A percentile compares a stretch with the other conserved stretches of the same genome.
Conservation (phyloP, 2,113 vertebrate species). For the Oncorhynchus masou region DNA sequence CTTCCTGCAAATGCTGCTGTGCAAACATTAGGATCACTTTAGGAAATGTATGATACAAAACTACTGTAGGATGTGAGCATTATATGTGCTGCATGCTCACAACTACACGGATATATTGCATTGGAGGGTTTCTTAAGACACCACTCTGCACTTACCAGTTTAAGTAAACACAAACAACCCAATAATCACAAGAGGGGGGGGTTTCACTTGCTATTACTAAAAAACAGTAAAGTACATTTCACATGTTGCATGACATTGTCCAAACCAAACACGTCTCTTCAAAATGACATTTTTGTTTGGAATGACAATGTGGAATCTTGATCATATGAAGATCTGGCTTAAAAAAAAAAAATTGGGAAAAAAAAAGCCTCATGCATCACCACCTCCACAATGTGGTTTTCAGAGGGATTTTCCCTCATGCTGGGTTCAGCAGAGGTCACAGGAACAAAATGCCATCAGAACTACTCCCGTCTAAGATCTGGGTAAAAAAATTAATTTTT, state of each 20-base stretch:
- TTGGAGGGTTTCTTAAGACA: background rate
- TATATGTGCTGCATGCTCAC: background rate
- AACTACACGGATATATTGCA: background rate
- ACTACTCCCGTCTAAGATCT: background rate
- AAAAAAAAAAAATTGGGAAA: background rate
- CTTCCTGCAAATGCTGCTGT: background rate
- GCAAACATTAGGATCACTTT: background rate
- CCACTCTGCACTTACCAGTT: too few species aligned
- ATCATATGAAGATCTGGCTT: background rate
- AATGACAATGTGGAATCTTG: background rate
- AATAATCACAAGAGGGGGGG: too few species aligned
- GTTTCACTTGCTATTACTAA: background rate
- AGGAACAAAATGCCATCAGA: conserved; percentile 16
- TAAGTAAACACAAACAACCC: too few species aligned
- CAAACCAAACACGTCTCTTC: background rate
- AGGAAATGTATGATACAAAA: background rate
- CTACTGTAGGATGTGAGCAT: background rate
- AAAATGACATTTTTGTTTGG: background rate
- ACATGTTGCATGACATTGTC: background rate
- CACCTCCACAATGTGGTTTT: conserved; percentile 11
- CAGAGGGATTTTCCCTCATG: conserved; percentile 25
- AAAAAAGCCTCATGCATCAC: background rate
- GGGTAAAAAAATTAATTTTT: background rate
- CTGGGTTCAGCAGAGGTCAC: conserved; percentile 22
- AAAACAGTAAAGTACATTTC: background rate